Evolutionary conservation across 2,888 invertebrate genomes (phyloP).

Genomic region (Zhengitettix transpicula): DNA sequence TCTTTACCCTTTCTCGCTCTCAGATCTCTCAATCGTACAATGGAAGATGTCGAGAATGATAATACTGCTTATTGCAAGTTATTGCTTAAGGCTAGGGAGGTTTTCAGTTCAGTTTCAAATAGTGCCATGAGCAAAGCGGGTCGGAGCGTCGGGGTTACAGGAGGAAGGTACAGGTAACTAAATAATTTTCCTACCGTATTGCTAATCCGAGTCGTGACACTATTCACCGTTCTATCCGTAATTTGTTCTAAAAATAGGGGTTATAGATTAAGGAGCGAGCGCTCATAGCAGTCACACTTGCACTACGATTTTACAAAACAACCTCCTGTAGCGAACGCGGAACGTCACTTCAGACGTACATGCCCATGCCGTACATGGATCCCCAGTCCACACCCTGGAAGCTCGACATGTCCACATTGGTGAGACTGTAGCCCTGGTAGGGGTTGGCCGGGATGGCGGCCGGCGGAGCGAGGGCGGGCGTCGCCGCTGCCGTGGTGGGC

Average conservation of each 20-base stretch:
- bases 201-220: background rate
- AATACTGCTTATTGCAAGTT: conserved; percentile 32
- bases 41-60: conserved; percentile 12
- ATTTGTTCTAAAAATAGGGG: conserved; percentile 1
- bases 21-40: conserved; percentile 1
- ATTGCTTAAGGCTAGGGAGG: conserved; percentile 25
- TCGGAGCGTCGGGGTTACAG: background rate
- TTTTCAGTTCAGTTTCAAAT: conserved; percentile 3
- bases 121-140: conserved; percentile 21
- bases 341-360: conserved; percentile 55
- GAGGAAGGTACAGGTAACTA: background rate
- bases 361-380: conserved; percentile 82
- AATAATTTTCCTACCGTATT: background rate
- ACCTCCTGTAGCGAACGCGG: background rate
- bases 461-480: conserved; percentile 40
- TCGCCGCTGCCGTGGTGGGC: conserved; percentile 30
- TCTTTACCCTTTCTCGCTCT: no score
- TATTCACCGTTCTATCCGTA: background rate
- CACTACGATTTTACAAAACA: background rate
- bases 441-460: conserved; percentile 40
- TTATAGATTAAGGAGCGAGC: background rate
- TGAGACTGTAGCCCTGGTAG: conserved; percentile 62
- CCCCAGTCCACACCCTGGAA: conserved; percentile 87
- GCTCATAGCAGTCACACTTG: background rate
- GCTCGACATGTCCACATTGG: conserved; percentile 82